Percentiles rank a stretch among this genome's conserved stretches.
Evolutionary conservation across 1,140 invertebrate genomes (phyloP).

Genomic region (Monomorium pharaonis): DNA sequence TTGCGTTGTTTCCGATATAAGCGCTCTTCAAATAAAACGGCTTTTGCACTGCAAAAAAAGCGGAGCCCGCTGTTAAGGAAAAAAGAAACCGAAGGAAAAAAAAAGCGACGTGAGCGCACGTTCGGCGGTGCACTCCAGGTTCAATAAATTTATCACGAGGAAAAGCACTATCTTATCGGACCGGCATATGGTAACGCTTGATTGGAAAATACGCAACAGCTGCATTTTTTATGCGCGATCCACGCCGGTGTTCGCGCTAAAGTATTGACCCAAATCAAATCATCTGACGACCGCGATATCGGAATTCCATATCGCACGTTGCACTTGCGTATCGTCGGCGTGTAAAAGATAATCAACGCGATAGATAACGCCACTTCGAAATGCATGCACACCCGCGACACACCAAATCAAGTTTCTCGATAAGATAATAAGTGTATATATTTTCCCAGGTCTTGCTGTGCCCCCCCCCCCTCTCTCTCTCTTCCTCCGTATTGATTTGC

Average conservation of each 20-base stretch:
- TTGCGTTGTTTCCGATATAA: slow-evolving; percentile 16
- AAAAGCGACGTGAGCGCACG: not conserved
- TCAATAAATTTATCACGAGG: slow-evolving; percentile 56
- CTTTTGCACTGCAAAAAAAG: slow-evolving; percentile 3
- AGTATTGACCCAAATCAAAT: slow-evolving; percentile 68
- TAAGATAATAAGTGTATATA: slow-evolving; percentile 61
- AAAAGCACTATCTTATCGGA: slow-evolving; percentile 43
- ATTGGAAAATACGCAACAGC: slow-evolving; percentile 53
- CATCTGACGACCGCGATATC: slow-evolving; percentile 51
- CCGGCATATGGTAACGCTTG: slow-evolving; percentile 37
- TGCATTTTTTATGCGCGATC: slow-evolving; percentile 35
- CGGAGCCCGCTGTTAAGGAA: not conserved
- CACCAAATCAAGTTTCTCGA: slow-evolving; percentile 29
- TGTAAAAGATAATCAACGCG: slow-evolving; percentile 50
- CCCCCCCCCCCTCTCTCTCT: not conserved
- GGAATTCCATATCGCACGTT: slow-evolving; percentile 60
- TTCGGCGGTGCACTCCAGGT: slow-evolving; percentile 2
- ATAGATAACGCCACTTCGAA: slow-evolving; percentile 60
- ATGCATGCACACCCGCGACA: not conserved
- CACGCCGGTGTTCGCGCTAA: slow-evolving; percentile 14
- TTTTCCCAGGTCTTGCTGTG: not conserved
- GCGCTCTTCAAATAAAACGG: slow-evolving; percentile 18
- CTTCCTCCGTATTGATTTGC: not conserved
- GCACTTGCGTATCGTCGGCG: slow-evolving; percentile 61
- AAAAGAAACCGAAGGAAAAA: slow-evolving; percentile 4